Evolutionary conservation across 2,888 invertebrate genomes (phyloP).

Genomic region (Yponomeuta sedellus): DNA sequence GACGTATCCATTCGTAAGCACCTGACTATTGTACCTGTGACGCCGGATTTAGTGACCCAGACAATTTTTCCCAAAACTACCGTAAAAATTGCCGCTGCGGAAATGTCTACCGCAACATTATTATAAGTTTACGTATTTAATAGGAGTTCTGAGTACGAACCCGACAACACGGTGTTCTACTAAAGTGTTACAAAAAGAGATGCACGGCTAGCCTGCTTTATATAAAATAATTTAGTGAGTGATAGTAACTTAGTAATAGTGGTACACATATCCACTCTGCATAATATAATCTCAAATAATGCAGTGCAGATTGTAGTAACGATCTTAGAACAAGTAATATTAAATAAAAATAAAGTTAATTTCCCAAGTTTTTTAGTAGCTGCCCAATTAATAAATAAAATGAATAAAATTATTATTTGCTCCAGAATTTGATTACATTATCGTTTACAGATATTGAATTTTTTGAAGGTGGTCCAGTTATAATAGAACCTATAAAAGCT

Average conservation of each 20-base stretch:
- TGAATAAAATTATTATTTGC: background rate
- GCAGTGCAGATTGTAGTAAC: no score
- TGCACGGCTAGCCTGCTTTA: background rate
- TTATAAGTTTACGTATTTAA: no score
- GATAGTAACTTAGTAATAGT: background rate
- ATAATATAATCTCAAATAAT: background rate
- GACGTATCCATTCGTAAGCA: no score
- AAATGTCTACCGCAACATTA: no score
- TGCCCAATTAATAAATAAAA: no score
- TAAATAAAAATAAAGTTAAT: no score
- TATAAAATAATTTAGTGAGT: background rate
- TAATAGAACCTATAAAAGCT: conserved; percentile 86
- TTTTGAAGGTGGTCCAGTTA: conserved; percentile 70
- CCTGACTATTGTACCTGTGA: no score
- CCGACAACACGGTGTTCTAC: background rate
- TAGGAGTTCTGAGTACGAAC: background rate
- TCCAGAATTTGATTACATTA: conserved; percentile 5
- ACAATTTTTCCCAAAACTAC: no score
- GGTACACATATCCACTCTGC: background rate
- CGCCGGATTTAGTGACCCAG: no score
- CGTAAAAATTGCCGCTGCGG: no score
- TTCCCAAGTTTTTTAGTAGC: no score
- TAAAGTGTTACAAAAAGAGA: background rate
- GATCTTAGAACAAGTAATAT: no score
- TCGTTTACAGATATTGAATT: conserved; percentile 21